phyloP scores from a whole-genome alignment of 2,113 vertebrate genomes.

The Lichenostomus cassidix region DNA sequence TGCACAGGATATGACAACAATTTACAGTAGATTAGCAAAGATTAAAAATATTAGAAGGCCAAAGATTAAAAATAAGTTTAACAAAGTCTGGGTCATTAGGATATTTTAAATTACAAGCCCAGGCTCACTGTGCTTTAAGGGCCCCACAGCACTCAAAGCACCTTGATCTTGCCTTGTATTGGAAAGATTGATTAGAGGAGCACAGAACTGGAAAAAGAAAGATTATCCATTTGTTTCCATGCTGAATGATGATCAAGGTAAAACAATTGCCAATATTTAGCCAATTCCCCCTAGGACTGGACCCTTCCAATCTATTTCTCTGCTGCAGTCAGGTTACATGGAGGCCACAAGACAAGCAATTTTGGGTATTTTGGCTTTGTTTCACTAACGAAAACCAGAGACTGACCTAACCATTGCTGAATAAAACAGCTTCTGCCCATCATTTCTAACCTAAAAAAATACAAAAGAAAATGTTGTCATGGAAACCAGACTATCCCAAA shows the following conservation, averaged over 20 bases:
- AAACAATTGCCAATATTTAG: not conserved
- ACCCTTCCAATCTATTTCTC: not conserved
- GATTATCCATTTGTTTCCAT: not conserved
- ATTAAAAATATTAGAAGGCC: not conserved
- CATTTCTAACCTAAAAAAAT: conserved; percentile 60
- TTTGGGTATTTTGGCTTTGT: not conserved
- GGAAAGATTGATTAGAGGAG: not conserved
- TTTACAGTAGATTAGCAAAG: not conserved
- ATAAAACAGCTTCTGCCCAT: conserved; percentile 44
- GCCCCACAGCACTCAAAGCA: not conserved
- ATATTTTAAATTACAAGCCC: not conserved
- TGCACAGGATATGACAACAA: not conserved
- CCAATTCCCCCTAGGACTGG: not conserved
- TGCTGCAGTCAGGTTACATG: not conserved
- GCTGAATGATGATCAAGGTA: not conserved
- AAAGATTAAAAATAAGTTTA: not conserved
- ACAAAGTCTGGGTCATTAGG: not conserved
- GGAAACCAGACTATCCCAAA: conserved; percentile 69
- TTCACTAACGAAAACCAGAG: not conserved
- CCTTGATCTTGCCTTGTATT: not conserved
- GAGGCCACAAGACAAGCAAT: not conserved
- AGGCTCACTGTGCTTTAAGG: not conserved
- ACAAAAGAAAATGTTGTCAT: conserved; percentile 67
- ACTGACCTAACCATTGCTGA: conserved; percentile 34
- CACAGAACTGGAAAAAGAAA: not conserved